Evolutionary conservation across 2,113 vertebrate genomes (phyloP), one percentile per base, ranked within the genome.

Genomic region (Trematomus loennbergii): DNA sequence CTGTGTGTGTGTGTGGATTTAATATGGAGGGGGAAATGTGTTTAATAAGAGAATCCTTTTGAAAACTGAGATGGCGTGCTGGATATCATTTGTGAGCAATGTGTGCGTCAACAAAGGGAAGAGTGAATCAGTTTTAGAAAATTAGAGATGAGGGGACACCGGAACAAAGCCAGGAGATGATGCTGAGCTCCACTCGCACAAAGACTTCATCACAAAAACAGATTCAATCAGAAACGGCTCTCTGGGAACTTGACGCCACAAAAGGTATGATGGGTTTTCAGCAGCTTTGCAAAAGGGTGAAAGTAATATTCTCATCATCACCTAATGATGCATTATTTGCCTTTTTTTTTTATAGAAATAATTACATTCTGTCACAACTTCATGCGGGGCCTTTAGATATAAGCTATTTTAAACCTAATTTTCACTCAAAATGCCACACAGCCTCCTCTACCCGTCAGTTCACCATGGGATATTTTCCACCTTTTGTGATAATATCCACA

Each of bases 1-100:
- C 74, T n/a, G 49, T 16, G 80, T 9, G 36, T 9, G 72, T 9
- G 72, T 22, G 69, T 12, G 54, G 61, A 79, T 69, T 74, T 71
- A 84, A 79, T 70, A 72, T 2, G 46, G 64, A 65, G 59, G 40
- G 0, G 70, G 63, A 69, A 67, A 79, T 82, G 78, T 73, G 83
- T 88, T 89, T 88, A 89, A 92, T 91, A 90, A 54, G 79, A 83
- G 48, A 79, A 81, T 77, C 76, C 82, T 79, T 89, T 90, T 88
- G 87, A 91, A 89, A 90, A 62, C 52, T 22, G 60, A 9, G 76
- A 83, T 69, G 59, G 61, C 55, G 64, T n/a, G 82, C 74, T 40
- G 83, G 57, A 75, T 85, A 72, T 76, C 55, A 74, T 83, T 83
- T 83, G 81, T 50, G 72, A 69, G 70, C 70, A 57, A 72, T 18